Base-by-base conservation (phyloP, 2,113 vertebrate genomes). In the Craseonycteris thonglongyai region DNA sequence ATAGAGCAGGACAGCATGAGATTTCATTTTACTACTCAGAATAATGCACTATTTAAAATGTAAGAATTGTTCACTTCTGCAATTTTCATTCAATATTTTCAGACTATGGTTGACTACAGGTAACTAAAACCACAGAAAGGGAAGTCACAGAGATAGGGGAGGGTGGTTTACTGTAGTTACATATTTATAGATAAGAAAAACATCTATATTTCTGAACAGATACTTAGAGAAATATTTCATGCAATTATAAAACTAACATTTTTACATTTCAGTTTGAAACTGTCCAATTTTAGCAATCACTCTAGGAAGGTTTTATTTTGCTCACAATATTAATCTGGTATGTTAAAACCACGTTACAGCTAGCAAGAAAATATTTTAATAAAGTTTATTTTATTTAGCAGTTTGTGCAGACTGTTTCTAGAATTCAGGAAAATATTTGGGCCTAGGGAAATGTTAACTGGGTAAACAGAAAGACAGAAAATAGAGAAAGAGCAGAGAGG, bases 321-420 rank as follows among this genome's bases (percentile, higher is more conserved):
- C 40, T 89, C 24, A 72, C 16, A 24, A 42, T 47, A 78, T 78
- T 40, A 79, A 49, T n/a, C 3, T 1, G 61, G 7, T 69, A 9
- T 21, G 26, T 92, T 87, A 58, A 72, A 90, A n/a, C 51, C 2
- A 7, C 9, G 11, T 66, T 51, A 69, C 7, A 71, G 3, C 49
- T 56, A 19, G 19, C 24, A 81, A 84, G 47, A 68, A 97, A 95
- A 79, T 4, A 15, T 16, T 86, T 79, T 51, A 51, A 68, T 68
- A 13, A 38, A 21, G 11, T 65, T 92, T 84, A 56, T 66, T 75
- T 88, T 74, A n/a, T 47, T 88, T 68, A 42, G 33, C 40, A 59
- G 24, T 3, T 7, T 58, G 38, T 19, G 3, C 19, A 72, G 24
- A 38, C 35, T 69, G 1, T 45, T 59, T 84, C 49, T 49, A 61